Base-by-base conservation (phyloP, 2,888 invertebrate genomes). In the Harmothoe impar region DNA sequence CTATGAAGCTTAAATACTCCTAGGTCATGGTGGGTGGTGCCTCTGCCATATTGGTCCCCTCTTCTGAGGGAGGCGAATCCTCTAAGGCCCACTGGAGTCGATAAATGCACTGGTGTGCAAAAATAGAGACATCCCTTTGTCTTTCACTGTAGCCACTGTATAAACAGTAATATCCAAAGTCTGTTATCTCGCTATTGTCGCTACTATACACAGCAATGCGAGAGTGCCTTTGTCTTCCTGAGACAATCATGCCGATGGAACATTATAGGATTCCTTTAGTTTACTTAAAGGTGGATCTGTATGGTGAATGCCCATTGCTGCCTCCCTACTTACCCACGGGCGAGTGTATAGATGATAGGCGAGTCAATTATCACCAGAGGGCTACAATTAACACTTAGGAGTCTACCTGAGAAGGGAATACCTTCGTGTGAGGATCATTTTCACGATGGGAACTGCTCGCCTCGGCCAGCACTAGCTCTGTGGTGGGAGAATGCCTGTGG, bases 361-460 rank as follows among this genome's bases (percentile, higher is more conserved):
- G 23, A 43, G 81, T 81, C 81, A 81, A 81, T 81, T 81, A 81
- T 35, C 43, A 35, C 12, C 35, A n/a, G 35, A 23, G 15, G 25
- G 33, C 20, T 25, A 81, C 81, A 43, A 43, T 15, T 23, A 43
- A 81, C 81, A 33, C 17, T 12, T 62, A 33, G 0, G 1, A 15
- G 35, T 43, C 81, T 81, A 81, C 81, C 81, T 81, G 81, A 23
- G 81, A 5, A 0, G 15, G 31, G 25, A 35, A 81, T 43, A 62
- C 62, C n/a, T 20, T 62, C 20, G 62, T 62, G 23, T 20, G 62
- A 23, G 35, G 7, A n/a, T 3, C 43, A n/a, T n/a, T n/a, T n/a
- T n/a, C n/a, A 43, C 43, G 5, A 7, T 10, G 10, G 43, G 5
- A 43, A 7, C 3, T 43, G 43, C 3, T 3, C 43, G 10, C 5